Evolutionary conservation across 37 sponge, comb jelly and placozoan genomes (phyloP), one percentile per base, ranked within the genome.

Genomic region (Beroe forskalii): DNA sequence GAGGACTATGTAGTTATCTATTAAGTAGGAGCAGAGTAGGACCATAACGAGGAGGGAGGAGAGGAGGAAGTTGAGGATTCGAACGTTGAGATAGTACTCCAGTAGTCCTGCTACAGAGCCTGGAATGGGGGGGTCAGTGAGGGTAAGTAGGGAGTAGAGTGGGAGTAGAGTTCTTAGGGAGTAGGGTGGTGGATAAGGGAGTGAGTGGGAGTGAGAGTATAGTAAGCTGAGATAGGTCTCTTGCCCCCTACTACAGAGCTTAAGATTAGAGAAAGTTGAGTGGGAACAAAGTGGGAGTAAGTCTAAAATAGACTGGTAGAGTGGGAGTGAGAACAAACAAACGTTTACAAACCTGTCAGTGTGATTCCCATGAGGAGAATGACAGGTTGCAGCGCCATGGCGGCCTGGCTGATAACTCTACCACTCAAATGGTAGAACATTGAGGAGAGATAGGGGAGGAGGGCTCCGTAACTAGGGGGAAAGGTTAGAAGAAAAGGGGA

Each of bases 301-400:
- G n/a, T n/a, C n/a, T n/a, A n/a, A n/a, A n/a, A n/a, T n/a, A n/a
- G n/a, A n/a, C n/a, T n/a, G n/a, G n/a, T n/a, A n/a, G n/a, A n/a
- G n/a, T n/a, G n/a, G n/a, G n/a, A n/a, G n/a, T n/a, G n/a, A n/a
- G n/a, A n/a, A n/a, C n/a, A n/a, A n/a, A n/a, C n/a, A 12, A 48
- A 48, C 55, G 55, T 6, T 48, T 12, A 48, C 12, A 64, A 41
- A 80, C 86, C 86, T 80, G 86, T 80, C 55, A 80, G 30, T 22
- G 86, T 80, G 43, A 80, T 80, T 44, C 86, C 86, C 86, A 80
- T 43, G 44, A 80, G 86, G 55, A 80, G 86, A 43, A 80, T 80
- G 48, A 80, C 86, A 41, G 86, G 86, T 44, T 80, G 86, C 14
- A 80, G 55, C 8, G 86, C 86, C 86, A 80, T 80, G 55, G 86